These are phyloP conservation scores for Mobula hypostoma DNA, from an alignment of 2,113 vertebrate species.

Conservation along the genomic window DNA sequence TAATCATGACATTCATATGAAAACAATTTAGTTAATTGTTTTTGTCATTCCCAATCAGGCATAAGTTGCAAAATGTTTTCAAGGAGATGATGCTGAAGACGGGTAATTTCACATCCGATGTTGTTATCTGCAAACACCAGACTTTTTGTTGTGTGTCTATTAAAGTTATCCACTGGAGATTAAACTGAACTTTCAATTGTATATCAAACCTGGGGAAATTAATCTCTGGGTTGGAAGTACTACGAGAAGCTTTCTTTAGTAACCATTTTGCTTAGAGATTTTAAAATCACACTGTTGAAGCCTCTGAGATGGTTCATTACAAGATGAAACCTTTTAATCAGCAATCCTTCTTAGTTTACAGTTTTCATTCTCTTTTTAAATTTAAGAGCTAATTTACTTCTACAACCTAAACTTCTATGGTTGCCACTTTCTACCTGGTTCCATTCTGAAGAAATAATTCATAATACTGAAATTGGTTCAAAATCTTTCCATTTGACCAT, in stretches of 20 bases:
- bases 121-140: background rate
- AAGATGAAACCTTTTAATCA: too few relatives aligned
- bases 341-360: background rate
- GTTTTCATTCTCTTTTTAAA: background rate
- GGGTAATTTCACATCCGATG: background rate
- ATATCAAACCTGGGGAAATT: background rate
- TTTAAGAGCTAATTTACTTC: background rate
- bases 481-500: background rate
- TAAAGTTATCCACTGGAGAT: background rate
- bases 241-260: background rate
- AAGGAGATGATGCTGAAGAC: background rate
- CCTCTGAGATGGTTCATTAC: background rate
- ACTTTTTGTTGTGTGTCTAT: background rate
- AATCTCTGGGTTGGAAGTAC: background rate
- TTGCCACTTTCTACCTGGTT: background rate
- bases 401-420: background rate
- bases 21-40: background rate
- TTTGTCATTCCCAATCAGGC: background rate
- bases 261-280: background rate
- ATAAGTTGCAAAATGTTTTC: background rate
- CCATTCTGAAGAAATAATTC: background rate
- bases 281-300: background rate
- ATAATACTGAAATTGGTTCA: background rate
- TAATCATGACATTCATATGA: background rate
- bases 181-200: background rate